Base-by-base conservation (phyloP, 1,140 invertebrate species). In the Hermetia illucens region DNA sequence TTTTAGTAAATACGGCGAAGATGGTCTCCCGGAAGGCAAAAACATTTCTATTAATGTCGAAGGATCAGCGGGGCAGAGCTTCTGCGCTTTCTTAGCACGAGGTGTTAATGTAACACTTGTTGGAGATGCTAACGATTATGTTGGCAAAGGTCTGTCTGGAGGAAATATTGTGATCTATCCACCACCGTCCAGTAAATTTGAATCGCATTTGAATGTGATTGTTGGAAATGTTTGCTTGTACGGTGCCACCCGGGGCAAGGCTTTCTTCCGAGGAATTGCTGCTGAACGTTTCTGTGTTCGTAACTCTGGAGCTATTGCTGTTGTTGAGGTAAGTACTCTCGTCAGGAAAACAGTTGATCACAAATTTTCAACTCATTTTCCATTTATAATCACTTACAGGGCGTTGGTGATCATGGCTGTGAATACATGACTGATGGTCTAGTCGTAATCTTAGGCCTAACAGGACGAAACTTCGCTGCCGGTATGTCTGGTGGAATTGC, bases 391-490 rank as follows among this genome's bases (percentile, higher is more conserved):
- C n/a, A n/a, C n/a, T 72, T 74, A n/a, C 70, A 82, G 69, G 93
- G 91, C 39, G 91, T 94, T 37, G 95, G 95, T 34, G 95, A 98
- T 70, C 94, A 98, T 64, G 94, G 92, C 20, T 98, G 95, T 71
- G 95, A 99, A 66, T 99, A 98, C 59, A 99, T 99, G 95, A 99
- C 95, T 27, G 94, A 91, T 19, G 93, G 93, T 42, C 68, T 72
- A 42, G 84, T 84, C 40, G 66, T 99, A 5, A 86, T 98, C 55
- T 70, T 98, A 9, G 93, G 93, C 5, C 66, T 82, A n/a, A 94
- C 90, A 10, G 93, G 93, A 38, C 69, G 91, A 39, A 99, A 99
- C 69, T 98, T 99, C 68, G 94, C 92, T 25, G 95, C 95, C 39
- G 95, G 94, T 48, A 97, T 97, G 92, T 92, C 55, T 49, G 91